Evolutionary conservation across 2,797 vertebrate genomes (phyloP).

Genomic region (Peromyscus attwateri): DNA sequence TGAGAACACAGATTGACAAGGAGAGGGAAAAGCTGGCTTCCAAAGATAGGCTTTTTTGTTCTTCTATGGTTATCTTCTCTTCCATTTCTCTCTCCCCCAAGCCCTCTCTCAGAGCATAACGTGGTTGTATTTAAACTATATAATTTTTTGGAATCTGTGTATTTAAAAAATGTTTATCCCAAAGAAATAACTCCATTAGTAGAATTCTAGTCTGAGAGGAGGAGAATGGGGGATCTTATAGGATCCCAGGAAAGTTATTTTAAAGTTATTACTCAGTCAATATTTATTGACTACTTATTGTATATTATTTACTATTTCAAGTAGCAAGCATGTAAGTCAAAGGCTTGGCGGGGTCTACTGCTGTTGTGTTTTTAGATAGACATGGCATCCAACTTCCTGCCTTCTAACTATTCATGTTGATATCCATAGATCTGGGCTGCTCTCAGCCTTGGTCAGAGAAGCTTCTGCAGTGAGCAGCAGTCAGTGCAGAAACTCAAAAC

Average conservation of each 20-base stretch:
- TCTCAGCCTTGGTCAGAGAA: neutral
- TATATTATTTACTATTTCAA: neutral
- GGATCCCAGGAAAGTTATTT: neutral
- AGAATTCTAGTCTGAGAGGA: neutral
- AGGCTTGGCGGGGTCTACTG: neutral
- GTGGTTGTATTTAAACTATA: neutral
- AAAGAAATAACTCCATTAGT: neutral
- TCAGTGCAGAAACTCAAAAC: neutral
- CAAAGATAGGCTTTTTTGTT: neutral
- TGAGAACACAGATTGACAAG: neutral
- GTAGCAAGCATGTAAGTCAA: neutral
- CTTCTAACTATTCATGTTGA: neutral
- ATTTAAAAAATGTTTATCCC: neutral
- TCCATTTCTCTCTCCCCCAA: fast-evolving
- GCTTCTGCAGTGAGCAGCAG: neutral
- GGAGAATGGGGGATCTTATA: neutral
- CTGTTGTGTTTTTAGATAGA: neutral
- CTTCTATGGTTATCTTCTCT: neutral
- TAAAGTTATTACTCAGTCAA: neutral
- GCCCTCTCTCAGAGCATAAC: neutral
- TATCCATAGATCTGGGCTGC: neutral
- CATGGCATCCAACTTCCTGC: neutral
- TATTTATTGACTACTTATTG: neutral
- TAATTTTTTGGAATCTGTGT: neutral
- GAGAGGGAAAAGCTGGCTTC: neutral